Conservation (phyloP, 2,888 invertebrate genomes). For the Pollenia angustigena region DNA sequence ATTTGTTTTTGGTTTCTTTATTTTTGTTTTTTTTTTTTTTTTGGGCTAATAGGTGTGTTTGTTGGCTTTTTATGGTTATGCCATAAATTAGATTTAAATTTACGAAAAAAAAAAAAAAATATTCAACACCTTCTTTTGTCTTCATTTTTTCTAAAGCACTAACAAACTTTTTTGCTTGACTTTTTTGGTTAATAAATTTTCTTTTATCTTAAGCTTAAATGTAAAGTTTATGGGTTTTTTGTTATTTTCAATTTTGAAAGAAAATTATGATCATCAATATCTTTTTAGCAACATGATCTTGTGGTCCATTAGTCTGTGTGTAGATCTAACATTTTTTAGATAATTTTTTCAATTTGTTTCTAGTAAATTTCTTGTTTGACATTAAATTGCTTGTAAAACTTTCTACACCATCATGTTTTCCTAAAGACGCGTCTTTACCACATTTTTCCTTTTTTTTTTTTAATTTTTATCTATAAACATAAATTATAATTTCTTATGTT, state of each 20-base stretch:
- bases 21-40: neutral
- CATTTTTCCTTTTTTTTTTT: neutral
- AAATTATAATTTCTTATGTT: conserved; percentile 55
- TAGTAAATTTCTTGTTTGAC: conserved; percentile 64
- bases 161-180: neutral
- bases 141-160: neutral
- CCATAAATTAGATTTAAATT: conserved; percentile 66
- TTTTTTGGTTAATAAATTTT: conserved; percentile 63
- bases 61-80: conserved; percentile 46
- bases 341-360: conserved; percentile 6
- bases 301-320: conserved; percentile 6
- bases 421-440: neutral
- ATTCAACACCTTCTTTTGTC: conserved; percentile 52
- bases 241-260: neutral
- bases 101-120: conserved; percentile 37
- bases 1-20: conserved; percentile 38
- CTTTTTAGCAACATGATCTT: conserved; percentile 2
- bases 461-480: conserved; percentile 48
- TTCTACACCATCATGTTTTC: conserved; percentile 52
- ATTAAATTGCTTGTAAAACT: conserved; percentile 57
- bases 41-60: conserved; percentile 63
- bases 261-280: conserved; percentile 57
- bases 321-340: conserved; percentile 25
- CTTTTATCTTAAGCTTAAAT: conserved; percentile 53
- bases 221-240: conserved; percentile 44